phyloP scores from a whole-genome alignment of 2,888 invertebrate genomes.

The Cantharis lateralis region DNA sequence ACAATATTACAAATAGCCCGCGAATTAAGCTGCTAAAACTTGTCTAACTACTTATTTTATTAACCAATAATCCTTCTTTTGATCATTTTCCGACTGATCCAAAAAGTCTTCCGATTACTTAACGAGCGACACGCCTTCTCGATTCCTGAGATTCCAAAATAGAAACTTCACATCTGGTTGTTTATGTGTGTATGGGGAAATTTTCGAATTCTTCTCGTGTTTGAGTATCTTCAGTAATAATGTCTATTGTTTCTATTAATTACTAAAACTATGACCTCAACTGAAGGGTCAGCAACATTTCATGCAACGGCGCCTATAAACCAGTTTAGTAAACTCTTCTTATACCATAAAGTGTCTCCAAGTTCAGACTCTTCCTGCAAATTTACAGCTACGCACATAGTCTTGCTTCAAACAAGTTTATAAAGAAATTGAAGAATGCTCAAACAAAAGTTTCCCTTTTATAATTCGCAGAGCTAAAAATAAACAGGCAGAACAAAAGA shows the following conservation, averaged over 20 bases:
- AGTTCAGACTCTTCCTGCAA: conserved; percentile 20
- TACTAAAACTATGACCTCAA: conserved; percentile 12
- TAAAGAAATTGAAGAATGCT: conserved; percentile 13
- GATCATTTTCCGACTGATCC: neutral
- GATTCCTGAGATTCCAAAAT: neutral
- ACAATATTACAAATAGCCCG: neutral
- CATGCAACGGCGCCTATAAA: conserved; percentile 30
- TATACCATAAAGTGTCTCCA: conserved; percentile 12
- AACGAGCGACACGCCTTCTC: neutral
- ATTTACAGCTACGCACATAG: conserved; percentile 13
- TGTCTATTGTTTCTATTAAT: neutral
- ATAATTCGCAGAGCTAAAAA: neutral
- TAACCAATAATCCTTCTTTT: neutral
- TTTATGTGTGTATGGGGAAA: neutral
- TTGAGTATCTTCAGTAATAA: neutral
- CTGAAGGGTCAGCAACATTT: conserved; percentile 24
- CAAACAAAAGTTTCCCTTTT: conserved; percentile 4
- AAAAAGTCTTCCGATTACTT: neutral
- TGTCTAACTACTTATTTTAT: neutral
- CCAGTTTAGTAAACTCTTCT: conserved; percentile 22
- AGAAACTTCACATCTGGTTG: neutral
- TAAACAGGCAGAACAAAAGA: neutral
- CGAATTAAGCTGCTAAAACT: neutral
- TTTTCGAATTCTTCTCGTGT: neutral
- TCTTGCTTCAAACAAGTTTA: conserved; percentile 9